Evolutionary conservation across 2,797 vertebrate species (phyloP).

Genomic region (Bucorvus abyssinicus): DNA sequence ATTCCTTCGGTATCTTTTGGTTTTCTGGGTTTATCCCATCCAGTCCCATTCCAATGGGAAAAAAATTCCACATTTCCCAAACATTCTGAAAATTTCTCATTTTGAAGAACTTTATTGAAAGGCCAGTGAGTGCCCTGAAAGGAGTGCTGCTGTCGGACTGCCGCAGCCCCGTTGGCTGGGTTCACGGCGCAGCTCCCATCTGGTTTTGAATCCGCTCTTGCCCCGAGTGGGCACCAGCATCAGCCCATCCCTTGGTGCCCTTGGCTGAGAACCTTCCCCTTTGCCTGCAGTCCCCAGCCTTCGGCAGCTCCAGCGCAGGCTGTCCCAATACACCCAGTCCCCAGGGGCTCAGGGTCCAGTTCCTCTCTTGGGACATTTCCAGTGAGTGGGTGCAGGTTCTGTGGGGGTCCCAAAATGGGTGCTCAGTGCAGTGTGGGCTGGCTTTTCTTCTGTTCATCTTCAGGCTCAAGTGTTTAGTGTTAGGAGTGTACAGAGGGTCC

Average conservation of each 20-base stretch:
- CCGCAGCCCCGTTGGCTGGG: not conserved
- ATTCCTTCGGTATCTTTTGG: not conserved
- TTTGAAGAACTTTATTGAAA: not conserved
- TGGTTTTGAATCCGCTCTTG: not conserved
- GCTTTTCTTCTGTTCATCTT: not conserved
- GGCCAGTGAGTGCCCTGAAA: not conserved
- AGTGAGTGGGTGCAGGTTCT: not conserved
- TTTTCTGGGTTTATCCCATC: not conserved
- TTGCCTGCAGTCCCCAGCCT: not conserved
- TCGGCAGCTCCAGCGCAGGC: no score
- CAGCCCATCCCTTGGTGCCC: not conserved
- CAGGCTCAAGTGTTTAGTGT: not conserved
- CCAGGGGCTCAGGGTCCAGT: no score
- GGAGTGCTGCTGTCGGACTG: not conserved
- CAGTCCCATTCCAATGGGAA: not conserved
- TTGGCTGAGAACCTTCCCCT: not conserved
- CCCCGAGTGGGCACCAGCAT: not conserved
- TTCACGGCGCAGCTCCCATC: not conserved
- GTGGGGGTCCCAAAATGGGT: fast-evolving
- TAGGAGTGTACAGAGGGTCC: not conserved
- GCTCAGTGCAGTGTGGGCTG: not conserved
- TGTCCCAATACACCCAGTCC: not conserved
- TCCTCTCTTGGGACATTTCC: not conserved
- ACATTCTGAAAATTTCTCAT: not conserved
- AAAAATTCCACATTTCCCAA: not conserved